phyloP scores from a whole-genome alignment of 2,888 invertebrate species.

The Deilephila porcellus region DNA sequence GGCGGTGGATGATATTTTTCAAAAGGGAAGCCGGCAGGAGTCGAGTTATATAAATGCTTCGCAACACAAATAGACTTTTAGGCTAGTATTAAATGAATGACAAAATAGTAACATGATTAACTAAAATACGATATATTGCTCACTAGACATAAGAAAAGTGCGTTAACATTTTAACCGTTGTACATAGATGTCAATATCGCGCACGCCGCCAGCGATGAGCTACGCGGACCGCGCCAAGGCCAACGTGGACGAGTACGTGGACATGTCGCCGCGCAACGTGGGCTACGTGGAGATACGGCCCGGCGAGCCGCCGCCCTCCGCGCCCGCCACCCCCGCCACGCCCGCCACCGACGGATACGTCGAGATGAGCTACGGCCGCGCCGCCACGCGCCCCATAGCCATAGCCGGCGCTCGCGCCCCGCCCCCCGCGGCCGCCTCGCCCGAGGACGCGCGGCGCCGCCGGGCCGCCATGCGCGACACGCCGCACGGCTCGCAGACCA shows the following conservation, averaged over 20 bases:
- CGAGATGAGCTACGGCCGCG: slow-evolving; percentile 77
- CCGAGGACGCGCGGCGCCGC: slow-evolving; percentile 57
- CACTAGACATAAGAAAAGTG: too few relatives aligned
- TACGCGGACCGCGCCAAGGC: slow-evolving; percentile 54
- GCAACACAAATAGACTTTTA: too few relatives aligned
- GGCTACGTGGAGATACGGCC: slow-evolving; percentile 87
- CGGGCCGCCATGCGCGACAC: slow-evolving; percentile 58
- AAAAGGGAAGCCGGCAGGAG: too few relatives aligned
- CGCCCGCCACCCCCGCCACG: slow-evolving; percentile 36
- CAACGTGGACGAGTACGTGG: slow-evolving; percentile 76
- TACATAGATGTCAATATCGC: slow-evolving; percentile 53
- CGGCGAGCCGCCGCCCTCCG: slow-evolving; percentile 50
- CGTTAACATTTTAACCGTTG: neutral
- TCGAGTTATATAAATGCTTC: too few relatives aligned
- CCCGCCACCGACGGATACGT: slow-evolving; percentile 75
- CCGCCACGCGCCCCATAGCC: slow-evolving; percentile 86
- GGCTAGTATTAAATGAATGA: too few relatives aligned
- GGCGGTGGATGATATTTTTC: too few relatives aligned
- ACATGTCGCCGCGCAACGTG: slow-evolving; percentile 76
- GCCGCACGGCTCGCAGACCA: slow-evolving; percentile 86
- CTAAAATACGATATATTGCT: too few relatives aligned
- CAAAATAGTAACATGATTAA: too few relatives aligned
- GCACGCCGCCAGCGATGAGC: slow-evolving; percentile 61
- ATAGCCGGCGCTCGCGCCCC: slow-evolving; percentile 72
- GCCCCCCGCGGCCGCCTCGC: slow-evolving; percentile 47